Base-by-base conservation (phyloP, 2,113 vertebrate species). In the Eptatretus burgeri region DNA sequence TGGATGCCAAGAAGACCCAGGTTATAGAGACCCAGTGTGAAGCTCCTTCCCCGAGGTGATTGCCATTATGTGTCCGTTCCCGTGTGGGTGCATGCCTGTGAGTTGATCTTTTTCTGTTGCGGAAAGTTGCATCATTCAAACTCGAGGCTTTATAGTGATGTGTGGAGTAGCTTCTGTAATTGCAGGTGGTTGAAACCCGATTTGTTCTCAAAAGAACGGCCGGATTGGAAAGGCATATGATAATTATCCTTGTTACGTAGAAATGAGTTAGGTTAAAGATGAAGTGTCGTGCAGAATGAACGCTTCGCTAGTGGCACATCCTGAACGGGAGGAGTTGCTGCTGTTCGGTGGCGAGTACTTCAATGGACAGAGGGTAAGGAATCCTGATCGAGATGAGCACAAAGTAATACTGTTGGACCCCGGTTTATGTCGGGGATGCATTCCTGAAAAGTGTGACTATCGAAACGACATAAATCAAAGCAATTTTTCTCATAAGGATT, bases 271-370 rank as follows among this genome's bases (percentile, higher is more conserved):
- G 5, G 50, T 64, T 51, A 63, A 11, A 7, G 18, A 49, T 51
- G 14, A 50, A 9, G 49, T n/a, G 62, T 68, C 62, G 65, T 63
- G 10, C 68, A 96, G 91, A 70, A 73, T 96, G 56, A 87, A 80
- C 1, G 79, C 84, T 1, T 84, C 88, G 13, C 60, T 96, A 1
- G 84, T 75, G 2, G 70, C 82, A 1, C 82, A 93, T 68, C 86
- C 89, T 0, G 89, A 98, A 70, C 95, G 81, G 74, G 88, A 93
- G 0, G 85, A 94, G 63, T 74, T 98, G 65, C 84, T 98, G 70
- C 77, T 98, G 65, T 98, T 98, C 68, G 91, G 91, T 72, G 91
- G 91, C 74, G 86, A 98, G 77, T 93, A 81, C 76, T 98, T 84
- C 77, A 96, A 94, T 71, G 88, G 89, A 70, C 84, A 81, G 76